phyloP scores from a whole-genome alignment of 1,140 invertebrate species.

The Mylabris phalerata region DNA sequence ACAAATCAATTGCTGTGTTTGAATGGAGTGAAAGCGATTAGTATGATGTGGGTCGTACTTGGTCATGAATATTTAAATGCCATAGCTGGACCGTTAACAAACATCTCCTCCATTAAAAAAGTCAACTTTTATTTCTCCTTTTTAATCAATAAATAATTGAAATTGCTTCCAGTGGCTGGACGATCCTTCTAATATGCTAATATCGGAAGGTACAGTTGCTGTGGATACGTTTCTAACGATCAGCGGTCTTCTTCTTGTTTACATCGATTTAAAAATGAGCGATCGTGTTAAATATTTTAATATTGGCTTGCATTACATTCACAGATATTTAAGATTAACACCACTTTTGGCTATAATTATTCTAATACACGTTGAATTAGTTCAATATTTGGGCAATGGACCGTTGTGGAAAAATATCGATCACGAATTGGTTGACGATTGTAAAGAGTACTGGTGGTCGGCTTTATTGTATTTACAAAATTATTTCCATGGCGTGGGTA shows the following conservation, averaged over 20 bases:
- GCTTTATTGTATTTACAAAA: conserved; percentile 47
- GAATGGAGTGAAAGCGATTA: conserved; percentile 50
- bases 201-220: conserved; percentile 40
- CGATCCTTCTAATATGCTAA: conserved; percentile 31
- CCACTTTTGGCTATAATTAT: conserved; percentile 50
- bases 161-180: conserved; percentile 30
- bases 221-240: conserved; percentile 52
- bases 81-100: neutral
- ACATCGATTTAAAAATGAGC: conserved; percentile 42
- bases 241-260: conserved; percentile 49
- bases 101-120: neutral
- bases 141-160: neutral
- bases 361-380: conserved; percentile 47
- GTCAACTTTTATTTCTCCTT: too few relatives aligned
- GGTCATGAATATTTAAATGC: conserved; percentile 44
- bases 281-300: conserved; percentile 40
- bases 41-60: conserved; percentile 59
- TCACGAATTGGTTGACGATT: conserved; percentile 29
- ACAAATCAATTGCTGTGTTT: conserved; percentile 41
- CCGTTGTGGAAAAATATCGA: conserved; percentile 42
- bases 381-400: conserved; percentile 48
- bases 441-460: conserved; percentile 47
- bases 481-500: conserved; percentile 38
- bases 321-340: conserved; percentile 50
- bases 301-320: conserved; percentile 46